These are phyloP conservation scores for Zaprionus lineosus DNA, from an alignment of 2,888 invertebrate genomes.

Conservation along the genomic window DNA sequence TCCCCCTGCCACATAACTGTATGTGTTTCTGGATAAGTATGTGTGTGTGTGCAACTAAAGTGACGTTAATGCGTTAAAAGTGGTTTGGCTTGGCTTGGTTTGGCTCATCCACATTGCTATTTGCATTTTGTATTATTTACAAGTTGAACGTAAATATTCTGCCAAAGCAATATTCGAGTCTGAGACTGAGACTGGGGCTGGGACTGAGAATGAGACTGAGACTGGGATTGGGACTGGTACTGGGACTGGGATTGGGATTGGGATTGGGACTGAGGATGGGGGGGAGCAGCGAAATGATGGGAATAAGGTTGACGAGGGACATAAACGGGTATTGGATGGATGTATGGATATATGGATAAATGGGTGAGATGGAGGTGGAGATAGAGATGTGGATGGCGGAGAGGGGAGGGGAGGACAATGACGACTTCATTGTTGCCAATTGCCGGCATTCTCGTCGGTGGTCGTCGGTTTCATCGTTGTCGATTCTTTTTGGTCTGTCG, in stretches of 20 bases:
- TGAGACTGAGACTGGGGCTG: neutral
- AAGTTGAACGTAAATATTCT: conserved; percentile 64
- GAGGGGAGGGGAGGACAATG: conserved; percentile 23
- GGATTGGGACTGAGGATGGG: too few species aligned
- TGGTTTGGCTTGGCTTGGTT: conserved; percentile 65
- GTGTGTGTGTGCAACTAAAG: conserved; percentile 44
- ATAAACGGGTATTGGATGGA: too few species aligned
- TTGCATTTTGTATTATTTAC: conserved; percentile 74
- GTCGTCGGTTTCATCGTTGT: conserved; percentile 10
- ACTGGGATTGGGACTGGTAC: too few species aligned
- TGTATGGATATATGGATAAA: too few species aligned
- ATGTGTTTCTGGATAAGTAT: conserved; percentile 4
- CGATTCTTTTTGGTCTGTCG: neutral
- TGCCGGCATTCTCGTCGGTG: conserved; percentile 41
- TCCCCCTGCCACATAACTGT: conserved; percentile 29
- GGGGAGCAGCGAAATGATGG: too few species aligned
- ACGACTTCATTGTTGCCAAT: conserved; percentile 59
- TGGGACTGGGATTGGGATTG: too few species aligned
- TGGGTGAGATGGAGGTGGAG: neutral
- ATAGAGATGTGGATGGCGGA: neutral
- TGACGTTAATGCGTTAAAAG: conserved; percentile 75
- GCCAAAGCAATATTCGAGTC: conserved; percentile 35
- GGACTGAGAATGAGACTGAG: too few species aligned
- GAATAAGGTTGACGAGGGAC: too few species aligned
- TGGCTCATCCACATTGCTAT: conserved; percentile 56